A percentile compares a stretch with the other conserved stretches of the same genome.
phyloP scores from a whole-genome alignment of 1,140 invertebrate genomes.

The Reticulitermes speratus region DNA sequence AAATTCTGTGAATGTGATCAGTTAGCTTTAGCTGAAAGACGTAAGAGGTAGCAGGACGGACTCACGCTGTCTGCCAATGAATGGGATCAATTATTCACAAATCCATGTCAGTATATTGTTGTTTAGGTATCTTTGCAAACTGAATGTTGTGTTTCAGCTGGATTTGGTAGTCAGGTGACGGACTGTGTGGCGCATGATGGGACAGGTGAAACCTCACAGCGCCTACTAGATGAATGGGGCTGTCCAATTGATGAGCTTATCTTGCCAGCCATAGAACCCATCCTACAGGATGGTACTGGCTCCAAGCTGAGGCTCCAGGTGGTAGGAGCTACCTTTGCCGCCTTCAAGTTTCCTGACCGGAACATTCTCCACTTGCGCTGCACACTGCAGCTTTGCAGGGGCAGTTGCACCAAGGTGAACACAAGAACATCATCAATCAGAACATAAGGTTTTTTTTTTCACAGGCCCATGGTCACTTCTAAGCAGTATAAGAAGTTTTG shows the following conservation, averaged over 20 bases:
- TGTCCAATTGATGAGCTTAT: constrained; percentile 69
- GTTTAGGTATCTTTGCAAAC: too few relatives aligned
- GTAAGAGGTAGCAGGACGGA: too few relatives aligned
- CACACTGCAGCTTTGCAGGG: constrained; percentile 65
- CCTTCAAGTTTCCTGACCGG: constrained; percentile 77
- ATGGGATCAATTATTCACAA: too few relatives aligned
- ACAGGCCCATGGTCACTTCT: too few relatives aligned
- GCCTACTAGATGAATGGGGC: constrained; percentile 65
- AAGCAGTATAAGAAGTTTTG: too few relatives aligned
- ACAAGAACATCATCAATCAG: background rate
- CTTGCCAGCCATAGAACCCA: constrained; percentile 51
- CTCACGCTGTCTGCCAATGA: too few relatives aligned
- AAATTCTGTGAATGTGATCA: too few relatives aligned
- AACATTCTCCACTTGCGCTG: constrained; percentile 69
- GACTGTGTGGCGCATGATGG: constrained; percentile 74
- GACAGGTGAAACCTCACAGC: constrained; percentile 65
- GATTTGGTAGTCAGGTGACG: constrained; percentile 67
- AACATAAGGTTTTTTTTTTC: too few relatives aligned
- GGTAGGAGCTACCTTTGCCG: constrained; percentile 64
- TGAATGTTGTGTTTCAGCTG: constrained; percentile 48
- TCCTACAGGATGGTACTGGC: background rate
- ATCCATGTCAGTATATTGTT: too few relatives aligned
- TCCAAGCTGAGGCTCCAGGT: constrained; percentile 21
- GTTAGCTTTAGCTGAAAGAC: too few relatives aligned
- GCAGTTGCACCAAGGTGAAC: constrained; percentile 53